A percentile compares a stretch with the other conserved stretches of the same genome.
Evolutionary conservation across 2,113 vertebrate species (phyloP).

Genomic region (Leptobrachium leishanense): DNA sequence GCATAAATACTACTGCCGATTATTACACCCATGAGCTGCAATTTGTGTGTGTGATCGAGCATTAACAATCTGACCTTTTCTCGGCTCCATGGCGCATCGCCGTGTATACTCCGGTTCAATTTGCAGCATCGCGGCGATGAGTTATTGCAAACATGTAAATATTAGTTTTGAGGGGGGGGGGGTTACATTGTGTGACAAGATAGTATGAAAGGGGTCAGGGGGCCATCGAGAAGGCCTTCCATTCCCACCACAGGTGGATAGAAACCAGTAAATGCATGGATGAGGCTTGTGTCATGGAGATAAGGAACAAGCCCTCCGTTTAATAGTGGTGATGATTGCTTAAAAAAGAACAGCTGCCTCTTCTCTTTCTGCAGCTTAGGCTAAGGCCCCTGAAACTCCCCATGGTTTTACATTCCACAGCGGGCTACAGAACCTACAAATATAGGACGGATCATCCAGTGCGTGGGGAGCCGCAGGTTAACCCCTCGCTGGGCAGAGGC

Average conservation of each 20-base stretch:
- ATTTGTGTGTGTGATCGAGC: not conserved
- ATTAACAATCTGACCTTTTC: not conserved
- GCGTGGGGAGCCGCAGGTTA: constrained; percentile 8
- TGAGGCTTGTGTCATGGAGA: constrained; percentile 32
- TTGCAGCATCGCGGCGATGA: not conserved
- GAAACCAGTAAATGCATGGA: constrained; percentile 12
- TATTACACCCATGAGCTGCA: not conserved
- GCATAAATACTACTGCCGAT: too few relatives aligned
- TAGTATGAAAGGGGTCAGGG: constrained; percentile 4
- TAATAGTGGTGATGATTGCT: constrained; percentile 60
- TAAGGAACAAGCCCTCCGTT: constrained; percentile 50
- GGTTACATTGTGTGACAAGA: constrained; percentile 7
- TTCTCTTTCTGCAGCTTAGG: constrained; percentile 61
- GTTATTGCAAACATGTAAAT: not conserved
- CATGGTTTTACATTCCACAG: constrained; percentile 62
- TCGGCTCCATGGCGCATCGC: not conserved
- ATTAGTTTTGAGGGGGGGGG: too few relatives aligned
- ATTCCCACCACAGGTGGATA: constrained; percentile 2
- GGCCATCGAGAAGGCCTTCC: constrained; percentile 15
- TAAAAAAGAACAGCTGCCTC: constrained; percentile 65
- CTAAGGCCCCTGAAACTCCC: constrained; percentile 60
- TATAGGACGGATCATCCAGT: constrained; percentile 58
- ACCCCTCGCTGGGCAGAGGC: constrained; percentile 8
- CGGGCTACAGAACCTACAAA: constrained; percentile 59
- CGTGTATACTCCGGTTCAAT: constrained; percentile 9